Evolutionary conservation across 2,888 invertebrate genomes (phyloP).

Genomic region (Sarcophaga rosellei): DNA sequence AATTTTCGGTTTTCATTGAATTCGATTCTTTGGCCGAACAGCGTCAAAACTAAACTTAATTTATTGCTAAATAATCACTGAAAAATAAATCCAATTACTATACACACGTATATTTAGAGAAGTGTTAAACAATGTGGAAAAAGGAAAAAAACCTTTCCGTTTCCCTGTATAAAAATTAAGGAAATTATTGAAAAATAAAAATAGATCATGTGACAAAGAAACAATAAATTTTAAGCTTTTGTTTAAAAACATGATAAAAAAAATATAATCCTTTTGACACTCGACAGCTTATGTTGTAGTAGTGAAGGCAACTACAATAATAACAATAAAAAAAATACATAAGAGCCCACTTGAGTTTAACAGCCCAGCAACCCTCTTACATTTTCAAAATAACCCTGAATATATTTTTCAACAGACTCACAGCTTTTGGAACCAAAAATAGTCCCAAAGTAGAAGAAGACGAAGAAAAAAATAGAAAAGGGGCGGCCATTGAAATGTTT

Average conservation of each 20-base stretch:
- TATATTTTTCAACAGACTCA: conserved; percentile 10
- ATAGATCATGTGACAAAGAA: conserved; percentile 34
- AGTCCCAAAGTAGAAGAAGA: not conserved
- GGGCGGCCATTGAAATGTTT: conserved; percentile 29
- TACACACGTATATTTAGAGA: no score
- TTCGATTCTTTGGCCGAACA: no score
- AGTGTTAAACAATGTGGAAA: no score
- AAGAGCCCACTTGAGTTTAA: conserved; percentile 54
- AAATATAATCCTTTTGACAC: conserved; percentile 50
- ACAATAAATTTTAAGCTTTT: conserved; percentile 9
- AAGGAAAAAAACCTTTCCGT: no score
- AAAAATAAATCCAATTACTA: no score
- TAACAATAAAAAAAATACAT: not conserved
- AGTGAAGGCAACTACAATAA: conserved; percentile 7
- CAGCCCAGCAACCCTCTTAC: conserved; percentile 48
- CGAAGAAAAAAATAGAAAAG: conserved; percentile 13
- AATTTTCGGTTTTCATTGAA: no score
- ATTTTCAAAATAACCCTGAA: conserved; percentile 39
- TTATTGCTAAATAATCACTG: no score
- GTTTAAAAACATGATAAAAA: conserved; percentile 47
- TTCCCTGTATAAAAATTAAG: conserved; percentile 6
- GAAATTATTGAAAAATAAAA: conserved; percentile 34
- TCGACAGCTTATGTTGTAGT: conserved; percentile 44
- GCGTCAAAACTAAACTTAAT: no score
- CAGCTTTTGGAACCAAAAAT: not conserved